phyloP scores from a whole-genome alignment of 1,140 invertebrate genomes.

The Galleria mellonella region DNA sequence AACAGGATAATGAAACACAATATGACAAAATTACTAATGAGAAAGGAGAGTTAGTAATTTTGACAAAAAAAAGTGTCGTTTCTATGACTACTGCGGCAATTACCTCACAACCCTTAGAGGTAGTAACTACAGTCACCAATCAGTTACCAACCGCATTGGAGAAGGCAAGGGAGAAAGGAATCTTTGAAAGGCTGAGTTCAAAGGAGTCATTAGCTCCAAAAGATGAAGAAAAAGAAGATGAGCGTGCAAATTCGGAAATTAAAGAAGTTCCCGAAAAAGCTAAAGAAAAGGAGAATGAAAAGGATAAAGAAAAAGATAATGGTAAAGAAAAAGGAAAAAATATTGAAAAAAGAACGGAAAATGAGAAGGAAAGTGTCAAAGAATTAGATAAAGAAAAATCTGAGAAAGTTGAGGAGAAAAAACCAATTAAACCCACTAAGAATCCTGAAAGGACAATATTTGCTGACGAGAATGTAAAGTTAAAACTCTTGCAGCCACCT shows the following conservation, averaged over 20 bases:
- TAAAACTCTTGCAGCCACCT: constrained; percentile 59
- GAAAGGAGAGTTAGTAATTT: constrained; percentile 59
- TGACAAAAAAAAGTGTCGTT: constrained; percentile 68
- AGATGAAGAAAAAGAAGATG: constrained; percentile 35
- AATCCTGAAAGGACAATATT: constrained; percentile 40
- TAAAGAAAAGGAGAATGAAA: constrained; percentile 8
- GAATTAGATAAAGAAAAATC: constrained; percentile 15
- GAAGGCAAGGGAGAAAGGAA: constrained; percentile 69
- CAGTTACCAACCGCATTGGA: constrained; percentile 64
- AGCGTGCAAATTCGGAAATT: constrained; percentile 3
- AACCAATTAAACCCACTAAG: constrained; percentile 30
- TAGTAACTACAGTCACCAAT: constrained; percentile 69
- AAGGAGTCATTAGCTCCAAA: constrained; percentile 60
- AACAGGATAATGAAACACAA: constrained; percentile 67
- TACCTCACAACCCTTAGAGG: constrained; percentile 69
- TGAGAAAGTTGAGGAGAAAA: constrained; percentile 16
- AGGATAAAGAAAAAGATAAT: constrained; percentile 13
- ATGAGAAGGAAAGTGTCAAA: constrained; percentile 17
- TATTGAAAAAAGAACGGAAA: constrained; percentile 11
- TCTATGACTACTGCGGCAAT: constrained; percentile 75
- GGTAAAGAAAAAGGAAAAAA: constrained; percentile 8
- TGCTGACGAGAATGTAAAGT: constrained; percentile 53
- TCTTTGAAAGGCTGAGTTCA: constrained; percentile 66
- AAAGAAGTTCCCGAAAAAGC: neutral
- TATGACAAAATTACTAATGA: constrained; percentile 61